Evolutionary conservation across 2,797 vertebrate species (phyloP).

Genomic region (Gymnocypris eckloni): DNA sequence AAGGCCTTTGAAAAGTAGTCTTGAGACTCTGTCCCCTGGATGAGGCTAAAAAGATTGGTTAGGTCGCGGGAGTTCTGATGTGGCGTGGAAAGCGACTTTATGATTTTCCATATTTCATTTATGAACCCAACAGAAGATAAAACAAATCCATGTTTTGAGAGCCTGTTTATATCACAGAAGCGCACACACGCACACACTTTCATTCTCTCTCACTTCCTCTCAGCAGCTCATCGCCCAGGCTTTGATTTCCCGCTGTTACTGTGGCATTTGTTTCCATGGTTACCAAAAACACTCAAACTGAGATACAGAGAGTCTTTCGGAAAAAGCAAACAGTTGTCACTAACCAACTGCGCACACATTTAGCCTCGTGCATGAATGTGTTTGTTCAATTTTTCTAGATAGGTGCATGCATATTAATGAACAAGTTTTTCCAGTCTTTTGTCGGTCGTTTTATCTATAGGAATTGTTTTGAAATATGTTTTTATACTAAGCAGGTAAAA

Average conservation of each 20-base stretch:
- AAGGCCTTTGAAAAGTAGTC: slow-evolving; percentile 1
- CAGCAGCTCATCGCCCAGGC: slow-evolving; percentile 35
- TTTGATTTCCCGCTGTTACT: slow-evolving; percentile 51
- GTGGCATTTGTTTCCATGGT: slow-evolving; percentile 52
- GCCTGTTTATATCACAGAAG: slow-evolving; percentile 34
- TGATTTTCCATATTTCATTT: slow-evolving; percentile 34
- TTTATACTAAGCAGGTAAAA: not conserved
- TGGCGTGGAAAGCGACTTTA: slow-evolving; percentile 3
- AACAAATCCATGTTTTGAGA: slow-evolving; percentile 38
- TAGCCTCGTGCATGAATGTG: not conserved
- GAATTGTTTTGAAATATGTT: not conserved
- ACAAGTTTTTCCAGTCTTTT: not conserved
- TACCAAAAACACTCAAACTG: slow-evolving; percentile 42
- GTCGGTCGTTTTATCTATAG: not conserved
- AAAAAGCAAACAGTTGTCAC: slow-evolving; percentile 35
- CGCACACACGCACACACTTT: not conserved
- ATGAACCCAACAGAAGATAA: slow-evolving; percentile 22
- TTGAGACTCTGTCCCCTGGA: not conserved
- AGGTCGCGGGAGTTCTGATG: slow-evolving; percentile 6
- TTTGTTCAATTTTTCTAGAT: not conserved
- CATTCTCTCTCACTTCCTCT: slow-evolving; percentile 32
- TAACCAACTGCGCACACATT: slow-evolving; percentile 14
- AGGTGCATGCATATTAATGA: not conserved
- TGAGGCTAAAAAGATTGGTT: not conserved
- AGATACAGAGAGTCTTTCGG: slow-evolving; percentile 40